Conservation (phyloP, 2,113 vertebrate genomes). For the Neotragus pygmaeus region DNA sequence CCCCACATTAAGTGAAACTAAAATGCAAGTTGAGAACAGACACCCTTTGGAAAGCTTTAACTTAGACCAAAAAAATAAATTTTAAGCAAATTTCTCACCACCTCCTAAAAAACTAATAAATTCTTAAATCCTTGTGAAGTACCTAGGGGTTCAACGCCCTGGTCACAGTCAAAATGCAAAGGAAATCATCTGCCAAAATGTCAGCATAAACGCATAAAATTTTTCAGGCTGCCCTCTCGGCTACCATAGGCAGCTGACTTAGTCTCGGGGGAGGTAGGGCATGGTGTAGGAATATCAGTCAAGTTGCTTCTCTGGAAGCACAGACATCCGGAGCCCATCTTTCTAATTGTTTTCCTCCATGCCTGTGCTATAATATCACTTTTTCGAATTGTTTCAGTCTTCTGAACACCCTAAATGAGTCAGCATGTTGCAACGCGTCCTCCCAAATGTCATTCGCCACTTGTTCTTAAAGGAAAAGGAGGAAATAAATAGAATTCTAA, state of each 20-base stretch:
- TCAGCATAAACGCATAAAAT: not conserved
- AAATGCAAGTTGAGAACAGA: not conserved
- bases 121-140: not conserved
- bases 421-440: not conserved
- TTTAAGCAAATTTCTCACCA: not conserved
- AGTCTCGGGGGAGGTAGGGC: accelerated
- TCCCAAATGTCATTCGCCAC: slow-evolving; percentile 30
- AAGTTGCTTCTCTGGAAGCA: not conserved
- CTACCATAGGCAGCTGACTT: not conserved
- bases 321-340: not conserved
- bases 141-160: not conserved
- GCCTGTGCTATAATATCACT: not conserved
- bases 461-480: slow-evolving; percentile 64
- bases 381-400: not conserved
- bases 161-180: not conserved
- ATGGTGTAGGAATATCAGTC: not conserved
- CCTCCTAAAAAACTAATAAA: not conserved
- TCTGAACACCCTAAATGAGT: slow-evolving; percentile 49
- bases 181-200: not conserved
- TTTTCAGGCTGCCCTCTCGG: not conserved
- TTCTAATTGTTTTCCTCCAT: not conserved
- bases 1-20: slow-evolving; percentile 32
- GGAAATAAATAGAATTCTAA: slow-evolving; percentile 19
- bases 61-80: not conserved
- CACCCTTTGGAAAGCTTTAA: not conserved